Evolutionary conservation across 2,113 vertebrate species (phyloP).

Genomic region (Aythya baeri): DNA sequence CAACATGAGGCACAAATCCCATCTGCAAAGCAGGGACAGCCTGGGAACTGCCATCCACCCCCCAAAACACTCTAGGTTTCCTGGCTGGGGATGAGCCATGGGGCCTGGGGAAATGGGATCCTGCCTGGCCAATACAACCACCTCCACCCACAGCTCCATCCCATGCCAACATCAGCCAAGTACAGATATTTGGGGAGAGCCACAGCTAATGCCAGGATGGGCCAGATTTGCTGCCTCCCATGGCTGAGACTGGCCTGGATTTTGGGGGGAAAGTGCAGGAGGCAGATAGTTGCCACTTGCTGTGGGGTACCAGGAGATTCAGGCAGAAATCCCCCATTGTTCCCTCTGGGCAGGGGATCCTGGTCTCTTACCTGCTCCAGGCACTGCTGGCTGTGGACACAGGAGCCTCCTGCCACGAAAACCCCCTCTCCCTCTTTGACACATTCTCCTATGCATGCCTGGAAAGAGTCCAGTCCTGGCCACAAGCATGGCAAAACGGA

Average conservation of each 20-base stretch:
- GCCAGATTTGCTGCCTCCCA: not conserved
- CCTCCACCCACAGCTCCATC: no score
- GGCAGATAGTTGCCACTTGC: not conserved
- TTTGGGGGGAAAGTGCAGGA: not conserved
- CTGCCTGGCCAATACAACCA: rapidly evolving
- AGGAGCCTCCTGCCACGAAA: not conserved
- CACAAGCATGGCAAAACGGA: not conserved
- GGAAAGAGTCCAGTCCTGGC: not conserved
- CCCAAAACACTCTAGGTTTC: rapidly evolving
- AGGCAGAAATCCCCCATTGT: not conserved
- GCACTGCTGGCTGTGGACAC: rapidly evolving
- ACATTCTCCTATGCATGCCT: no score
- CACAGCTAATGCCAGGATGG: rapidly evolving
- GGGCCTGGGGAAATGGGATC: rapidly evolving
- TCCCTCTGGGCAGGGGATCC: not conserved
- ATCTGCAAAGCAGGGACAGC: not conserved
- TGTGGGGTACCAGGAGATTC: not conserved
- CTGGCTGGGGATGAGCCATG: not conserved
- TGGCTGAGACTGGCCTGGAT: not conserved
- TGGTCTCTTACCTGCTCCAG: not conserved
- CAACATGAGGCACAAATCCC: not conserved
- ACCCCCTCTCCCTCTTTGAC: no score
- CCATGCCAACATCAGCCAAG: not conserved
- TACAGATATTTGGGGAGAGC: not conserved
- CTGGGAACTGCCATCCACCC: not conserved